These are phyloP conservation scores for Amphipoea lucens DNA, from an alignment of 2,888 invertebrate genomes.

Conservation along the genomic window DNA sequence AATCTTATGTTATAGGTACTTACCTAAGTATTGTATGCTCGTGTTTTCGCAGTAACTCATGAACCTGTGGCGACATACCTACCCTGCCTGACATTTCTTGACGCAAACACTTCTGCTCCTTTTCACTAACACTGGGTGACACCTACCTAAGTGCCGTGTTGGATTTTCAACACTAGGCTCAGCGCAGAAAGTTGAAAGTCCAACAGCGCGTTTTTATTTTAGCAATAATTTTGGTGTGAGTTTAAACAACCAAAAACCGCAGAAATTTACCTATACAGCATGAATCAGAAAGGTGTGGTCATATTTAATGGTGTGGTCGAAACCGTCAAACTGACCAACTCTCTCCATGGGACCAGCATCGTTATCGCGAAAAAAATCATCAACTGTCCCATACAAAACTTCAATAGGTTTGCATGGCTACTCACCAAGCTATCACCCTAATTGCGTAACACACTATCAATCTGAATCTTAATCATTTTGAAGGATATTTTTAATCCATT, in stretches of 20 bases:
- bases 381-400: too few relatives aligned
- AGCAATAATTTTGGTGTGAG: background rate
- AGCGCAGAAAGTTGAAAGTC: background rate
- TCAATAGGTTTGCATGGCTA: too few relatives aligned
- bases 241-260: background rate
- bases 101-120: background rate
- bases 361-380: too few relatives aligned
- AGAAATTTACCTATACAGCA: background rate
- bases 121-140: background rate
- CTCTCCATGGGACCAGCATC: too few relatives aligned
- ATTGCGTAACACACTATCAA: too few relatives aligned
- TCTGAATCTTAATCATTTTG: too few relatives aligned
- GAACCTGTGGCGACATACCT: conserved; percentile 4
- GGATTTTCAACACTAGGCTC: background rate
- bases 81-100: background rate
- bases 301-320: too few relatives aligned
- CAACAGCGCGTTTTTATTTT: background rate
- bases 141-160: background rate
- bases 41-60: conserved; percentile 22
- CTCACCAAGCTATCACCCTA: too few relatives aligned
- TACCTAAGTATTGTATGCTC: conserved; percentile 1
- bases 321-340: too few relatives aligned
- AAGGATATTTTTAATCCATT: too few relatives aligned
- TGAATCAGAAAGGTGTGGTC: too few relatives aligned
- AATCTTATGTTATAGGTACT: background rate